Evolutionary conservation across 1,140 invertebrate species (phyloP).

Genomic region (Drosophila auraria): DNA sequence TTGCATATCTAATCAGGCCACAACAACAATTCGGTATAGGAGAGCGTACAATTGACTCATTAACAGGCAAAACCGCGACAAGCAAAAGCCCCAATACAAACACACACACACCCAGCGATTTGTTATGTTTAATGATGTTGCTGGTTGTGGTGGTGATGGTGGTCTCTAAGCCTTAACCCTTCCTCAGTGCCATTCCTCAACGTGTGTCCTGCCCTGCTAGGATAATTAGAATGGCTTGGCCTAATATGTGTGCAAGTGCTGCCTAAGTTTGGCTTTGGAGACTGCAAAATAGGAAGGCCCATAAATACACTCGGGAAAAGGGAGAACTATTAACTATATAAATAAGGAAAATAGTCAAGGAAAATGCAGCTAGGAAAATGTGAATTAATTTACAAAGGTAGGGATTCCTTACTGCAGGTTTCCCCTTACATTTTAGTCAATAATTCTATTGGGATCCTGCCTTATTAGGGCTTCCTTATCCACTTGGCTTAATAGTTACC

Average conservation of each 20-base stretch:
- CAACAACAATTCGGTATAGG: slow-evolving; percentile 40
- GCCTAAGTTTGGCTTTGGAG: slow-evolving; percentile 11
- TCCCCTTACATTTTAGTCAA: background rate
- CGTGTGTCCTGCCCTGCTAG: slow-evolving; percentile 16
- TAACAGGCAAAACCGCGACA: slow-evolving; percentile 79
- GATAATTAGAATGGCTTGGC: slow-evolving; percentile 60
- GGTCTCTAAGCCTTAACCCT: slow-evolving; percentile 32
- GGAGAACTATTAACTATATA: background rate
- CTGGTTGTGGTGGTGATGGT: slow-evolving; percentile 25
- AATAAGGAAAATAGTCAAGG: background rate
- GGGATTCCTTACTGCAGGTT: background rate
- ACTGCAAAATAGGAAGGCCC: slow-evolving; percentile 3
- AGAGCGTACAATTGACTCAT: slow-evolving; percentile 77
- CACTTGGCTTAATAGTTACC: too few species aligned
- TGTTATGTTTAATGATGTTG: slow-evolving; percentile 70
- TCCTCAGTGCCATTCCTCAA: background rate
- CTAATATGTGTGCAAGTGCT: slow-evolving; percentile 43
- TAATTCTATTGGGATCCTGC: too few species aligned
- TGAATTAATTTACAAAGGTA: too few species aligned
- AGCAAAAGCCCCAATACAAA: slow-evolving; percentile 51
- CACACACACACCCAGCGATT: slow-evolving; percentile 38
- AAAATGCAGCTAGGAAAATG: background rate
- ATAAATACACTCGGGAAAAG: slow-evolving; percentile 29
- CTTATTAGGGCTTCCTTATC: background rate
- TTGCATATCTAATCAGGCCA: slow-evolving; percentile 68